phyloP scores from a whole-genome alignment of 1,140 invertebrate species.

The Drosophila biarmipes region DNA sequence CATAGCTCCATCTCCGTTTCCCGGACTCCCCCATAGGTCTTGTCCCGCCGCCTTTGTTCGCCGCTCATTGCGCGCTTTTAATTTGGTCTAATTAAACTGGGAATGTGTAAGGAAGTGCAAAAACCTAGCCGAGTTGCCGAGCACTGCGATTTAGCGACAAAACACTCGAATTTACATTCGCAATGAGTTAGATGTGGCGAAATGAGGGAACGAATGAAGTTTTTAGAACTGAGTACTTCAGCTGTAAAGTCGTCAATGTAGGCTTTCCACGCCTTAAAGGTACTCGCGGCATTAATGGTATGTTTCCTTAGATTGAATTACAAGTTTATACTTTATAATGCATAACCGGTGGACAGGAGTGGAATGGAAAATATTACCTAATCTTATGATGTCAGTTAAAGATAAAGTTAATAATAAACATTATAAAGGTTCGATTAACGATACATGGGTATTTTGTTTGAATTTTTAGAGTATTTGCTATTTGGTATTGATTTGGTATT shows the following conservation, averaged over 20 bases:
- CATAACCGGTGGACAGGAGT: no score
- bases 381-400: no score
- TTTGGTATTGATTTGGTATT: not conserved
- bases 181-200: not conserved
- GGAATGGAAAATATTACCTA: no score
- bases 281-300: not conserved
- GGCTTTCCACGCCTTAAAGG: not conserved
- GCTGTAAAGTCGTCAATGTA: no score
- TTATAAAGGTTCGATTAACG: no score
- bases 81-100: slow-evolving; percentile 74
- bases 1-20: not conserved
- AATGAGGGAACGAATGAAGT: not conserved
- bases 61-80: slow-evolving; percentile 60
- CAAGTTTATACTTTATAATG: no score
- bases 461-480: no score
- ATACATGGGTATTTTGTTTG: no score
- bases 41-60: slow-evolving; percentile 24
- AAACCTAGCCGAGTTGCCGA: slow-evolving; percentile 22
- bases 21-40: slow-evolving; percentile 1
- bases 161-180: slow-evolving; percentile 14
- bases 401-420: no score
- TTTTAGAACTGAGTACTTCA: no score
- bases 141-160: slow-evolving; percentile 42
- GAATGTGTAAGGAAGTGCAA: slow-evolving; percentile 49
- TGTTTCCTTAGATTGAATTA: no score